Evolutionary conservation across 2,888 invertebrate genomes (phyloP).

Genomic region (Drosophila macrothrix): DNA sequence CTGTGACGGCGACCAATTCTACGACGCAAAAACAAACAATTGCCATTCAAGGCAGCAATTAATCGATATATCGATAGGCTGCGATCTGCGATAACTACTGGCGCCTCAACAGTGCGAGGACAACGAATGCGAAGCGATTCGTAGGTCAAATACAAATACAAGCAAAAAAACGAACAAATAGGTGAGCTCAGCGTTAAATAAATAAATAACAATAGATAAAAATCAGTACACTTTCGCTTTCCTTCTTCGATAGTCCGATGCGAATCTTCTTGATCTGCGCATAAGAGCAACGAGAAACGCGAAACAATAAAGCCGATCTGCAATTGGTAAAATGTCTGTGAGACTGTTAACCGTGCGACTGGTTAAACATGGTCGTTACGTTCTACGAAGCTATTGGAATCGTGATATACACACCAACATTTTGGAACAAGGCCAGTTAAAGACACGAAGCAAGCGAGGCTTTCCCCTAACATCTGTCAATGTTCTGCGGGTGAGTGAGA

Average conservation of each 20-base stretch:
- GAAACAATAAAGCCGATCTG: slow-evolving; percentile 13
- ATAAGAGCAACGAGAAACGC: slow-evolving; percentile 8
- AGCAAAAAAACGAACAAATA: slow-evolving; percentile 8
- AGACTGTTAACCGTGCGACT: slow-evolving; percentile 86
- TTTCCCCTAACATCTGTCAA: slow-evolving; percentile 72
- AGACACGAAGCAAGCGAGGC: slow-evolving; percentile 80
- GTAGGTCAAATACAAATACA: slow-evolving; percentile 1
- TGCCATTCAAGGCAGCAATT: slow-evolving; percentile 16
- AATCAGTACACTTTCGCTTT: background rate
- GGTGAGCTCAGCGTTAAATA: slow-evolving; percentile 36
- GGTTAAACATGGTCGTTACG: slow-evolving; percentile 87
- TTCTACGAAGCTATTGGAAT: slow-evolving; percentile 86
- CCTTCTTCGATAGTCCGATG: background rate
- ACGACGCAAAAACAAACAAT: slow-evolving; percentile 55
- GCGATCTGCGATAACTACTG: slow-evolving; percentile 31
- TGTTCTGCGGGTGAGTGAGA: slow-evolving; percentile 77
- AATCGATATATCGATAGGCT: slow-evolving; percentile 41
- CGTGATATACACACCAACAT: slow-evolving; percentile 86
- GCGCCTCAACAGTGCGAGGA: slow-evolving; percentile 36
- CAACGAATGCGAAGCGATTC: slow-evolving; percentile 9
- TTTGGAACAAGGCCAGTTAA: slow-evolving; percentile 84
- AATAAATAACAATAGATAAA: background rate
- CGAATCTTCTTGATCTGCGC: slow-evolving; percentile 23
- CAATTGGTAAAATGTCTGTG: slow-evolving; percentile 86
- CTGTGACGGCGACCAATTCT: slow-evolving; percentile 40